Base-by-base conservation (phyloP, 2,888 invertebrate species). In the Caenorhabditis panamensis region DNA sequence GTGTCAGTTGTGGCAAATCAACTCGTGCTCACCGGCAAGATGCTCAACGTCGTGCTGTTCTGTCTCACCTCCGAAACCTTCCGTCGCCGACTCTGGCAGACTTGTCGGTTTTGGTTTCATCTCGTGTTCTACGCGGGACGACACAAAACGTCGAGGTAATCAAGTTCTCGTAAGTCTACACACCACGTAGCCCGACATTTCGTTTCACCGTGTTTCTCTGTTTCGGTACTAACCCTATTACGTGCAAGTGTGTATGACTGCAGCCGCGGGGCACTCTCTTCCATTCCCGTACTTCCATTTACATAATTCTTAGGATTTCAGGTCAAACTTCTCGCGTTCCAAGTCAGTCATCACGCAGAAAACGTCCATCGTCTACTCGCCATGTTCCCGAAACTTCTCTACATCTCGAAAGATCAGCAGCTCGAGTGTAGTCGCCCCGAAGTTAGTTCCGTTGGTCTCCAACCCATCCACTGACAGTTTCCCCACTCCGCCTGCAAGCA, bases 31-130 rank as follows among this genome's bases (percentile, higher is more conserved):
- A 87, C 84, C 16, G 86, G 87, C 11, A 88, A 89, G 75, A 89
- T 89, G 83, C 83, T 89, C 36, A 89, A 89, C 75, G 88, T 89
- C 61, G 85, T 89, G 1, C 83, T 89, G 18, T 88, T 89, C 80
- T 89, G 89, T 58, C 77, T 89, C 36, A 86, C 86, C 5, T 89
- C 89, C 3, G 83, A 87, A 26, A 85, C 87, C 1, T 89, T 89
- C 85, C 86, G 89, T 1, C 63, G 85, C 1, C 82, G 88, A 5
- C 76, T 89, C 28, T 73, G 86, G 66, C 63, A 64, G 37, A 84
- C 84, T 16, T 85, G 82, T 36, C 68, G 82, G 18, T 83, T 72
- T 63, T 84, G 84, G 84, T 71, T 69, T 51, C 68, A 72, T 24
- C 41, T 77, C 37, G 22, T 83, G 28, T 79, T 83, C 47, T 80